Evolutionary conservation across 2,888 invertebrate genomes (phyloP).

Genomic region (Cloeon dipterum): DNA sequence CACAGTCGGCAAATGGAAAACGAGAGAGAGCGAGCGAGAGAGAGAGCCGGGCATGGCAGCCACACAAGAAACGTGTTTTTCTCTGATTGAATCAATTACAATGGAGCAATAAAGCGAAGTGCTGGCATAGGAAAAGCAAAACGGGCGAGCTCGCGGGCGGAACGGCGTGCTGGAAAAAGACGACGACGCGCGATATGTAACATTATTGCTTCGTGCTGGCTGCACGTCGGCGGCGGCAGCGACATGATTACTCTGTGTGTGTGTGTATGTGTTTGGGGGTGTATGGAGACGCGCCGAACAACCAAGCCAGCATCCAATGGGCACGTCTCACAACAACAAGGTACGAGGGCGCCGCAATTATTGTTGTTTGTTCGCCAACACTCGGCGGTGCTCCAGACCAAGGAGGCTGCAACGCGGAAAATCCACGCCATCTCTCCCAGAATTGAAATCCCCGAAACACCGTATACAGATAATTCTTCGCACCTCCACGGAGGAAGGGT

Average conservation of each 20-base stretch:
- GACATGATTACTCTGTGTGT: neutral
- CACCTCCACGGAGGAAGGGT: too few species aligned
- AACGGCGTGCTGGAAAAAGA: neutral
- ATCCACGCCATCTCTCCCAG: too few species aligned
- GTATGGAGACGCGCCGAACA: neutral
- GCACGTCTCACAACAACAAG: neutral
- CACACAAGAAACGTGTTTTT: constrained; percentile 1
- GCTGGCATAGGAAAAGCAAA: too few species aligned
- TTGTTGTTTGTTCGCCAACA: constrained; percentile 1
- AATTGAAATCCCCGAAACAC: too few species aligned
- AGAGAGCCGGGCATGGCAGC: neutral
- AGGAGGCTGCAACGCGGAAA: too few species aligned
- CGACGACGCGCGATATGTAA: neutral
- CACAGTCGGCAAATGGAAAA: too few species aligned
- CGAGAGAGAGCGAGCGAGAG: too few species aligned
- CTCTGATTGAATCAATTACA: constrained; percentile 1
- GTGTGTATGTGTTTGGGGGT: too few species aligned
- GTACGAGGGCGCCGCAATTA: neutral
- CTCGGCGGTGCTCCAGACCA: neutral
- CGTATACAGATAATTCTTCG: too few species aligned
- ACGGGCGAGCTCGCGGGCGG: too few species aligned
- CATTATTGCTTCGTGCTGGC: neutral
- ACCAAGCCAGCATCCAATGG: neutral
- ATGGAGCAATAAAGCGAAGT: too few species aligned
- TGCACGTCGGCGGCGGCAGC: neutral